Base-by-base conservation (phyloP, 53 echinoderm and acorn worm species). In the Apostichopus leukothele region DNA sequence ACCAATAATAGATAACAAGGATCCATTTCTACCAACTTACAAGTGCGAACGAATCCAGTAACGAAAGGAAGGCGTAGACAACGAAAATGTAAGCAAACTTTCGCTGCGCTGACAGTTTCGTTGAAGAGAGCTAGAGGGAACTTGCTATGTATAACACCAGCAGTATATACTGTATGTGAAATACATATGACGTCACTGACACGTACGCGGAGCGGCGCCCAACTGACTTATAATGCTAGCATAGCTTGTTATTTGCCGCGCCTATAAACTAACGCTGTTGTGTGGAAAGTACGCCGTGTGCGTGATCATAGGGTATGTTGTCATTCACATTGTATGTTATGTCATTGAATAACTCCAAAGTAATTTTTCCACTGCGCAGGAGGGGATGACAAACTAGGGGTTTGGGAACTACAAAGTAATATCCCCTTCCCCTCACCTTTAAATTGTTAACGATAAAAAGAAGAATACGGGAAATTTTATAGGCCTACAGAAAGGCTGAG, bases 61-160 rank as follows among this genome's bases (percentile, higher is more conserved):
- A 50, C 13, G 25, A 27, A 26, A 13, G 16, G 50, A 50, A 16
- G 7, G 1, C 6, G 77, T 51, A 51, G 51, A 77, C 22, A 25
- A 77, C 77, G 2, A 16, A 77, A 14, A 26, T 77, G 77, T 77
- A 5, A 9, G 77, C 39, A 50, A 77, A 77, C 50, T 77, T 77
- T 77, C 77, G 77, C 23, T 27, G 77, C 77, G 77, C 77, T 39
- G 77, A 77, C 77, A 5, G 51, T 6, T 50, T 50, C 5, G 50
- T 76, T 75, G 26, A 23, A 0, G 1, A 12, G 19, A 9, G 27
- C 9, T 18, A 3, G 9, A 20, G 50, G 39, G 20, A 20, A 12
- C 50, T 5, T 76, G 22, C 77, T 8, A 8, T 8, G 77, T 16
- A 77, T 63, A 13, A 7, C 12, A 63, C 39, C 39, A 63, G 39